These are phyloP conservation scores for Tympanoctomys barrerae DNA, from an alignment of 2,797 vertebrate species.

Conservation along the genomic window DNA sequence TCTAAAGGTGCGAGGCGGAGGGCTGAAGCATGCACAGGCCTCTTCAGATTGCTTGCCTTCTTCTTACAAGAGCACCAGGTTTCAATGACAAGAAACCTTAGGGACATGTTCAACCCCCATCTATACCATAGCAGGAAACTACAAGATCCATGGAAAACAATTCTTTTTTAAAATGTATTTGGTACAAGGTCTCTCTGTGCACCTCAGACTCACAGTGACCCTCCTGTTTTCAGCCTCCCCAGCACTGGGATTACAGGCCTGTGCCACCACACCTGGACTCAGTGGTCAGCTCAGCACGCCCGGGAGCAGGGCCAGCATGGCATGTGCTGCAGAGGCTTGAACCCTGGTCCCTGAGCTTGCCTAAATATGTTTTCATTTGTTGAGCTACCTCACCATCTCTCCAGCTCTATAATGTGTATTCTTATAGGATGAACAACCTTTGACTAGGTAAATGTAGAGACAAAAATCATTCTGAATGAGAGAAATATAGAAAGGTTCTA, in stretches of 20 bases:
- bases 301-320: no score
- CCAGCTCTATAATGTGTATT: neutral
- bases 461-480: neutral
- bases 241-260: no score
- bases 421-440: neutral
- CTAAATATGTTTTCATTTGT: no score
- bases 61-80: neutral
- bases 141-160: neutral
- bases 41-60: neutral
- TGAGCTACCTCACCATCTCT: no score
- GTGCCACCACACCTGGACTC: no score
- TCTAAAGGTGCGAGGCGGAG: neutral
- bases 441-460: neutral
- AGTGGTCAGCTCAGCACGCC: no score
- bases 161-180: neutral
- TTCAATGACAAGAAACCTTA: neutral
- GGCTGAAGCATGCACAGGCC: neutral
- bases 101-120: neutral
- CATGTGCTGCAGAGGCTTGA: no score
- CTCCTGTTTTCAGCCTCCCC: no score
- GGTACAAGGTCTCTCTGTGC: no score
- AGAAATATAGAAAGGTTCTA: neutral
- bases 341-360: no score
- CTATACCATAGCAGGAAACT: neutral
- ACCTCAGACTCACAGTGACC: no score